Evolutionary conservation across 2,113 vertebrate species (phyloP), one percentile per base, ranked within the genome.

Genomic region (Gopherus flavomarginatus): DNA sequence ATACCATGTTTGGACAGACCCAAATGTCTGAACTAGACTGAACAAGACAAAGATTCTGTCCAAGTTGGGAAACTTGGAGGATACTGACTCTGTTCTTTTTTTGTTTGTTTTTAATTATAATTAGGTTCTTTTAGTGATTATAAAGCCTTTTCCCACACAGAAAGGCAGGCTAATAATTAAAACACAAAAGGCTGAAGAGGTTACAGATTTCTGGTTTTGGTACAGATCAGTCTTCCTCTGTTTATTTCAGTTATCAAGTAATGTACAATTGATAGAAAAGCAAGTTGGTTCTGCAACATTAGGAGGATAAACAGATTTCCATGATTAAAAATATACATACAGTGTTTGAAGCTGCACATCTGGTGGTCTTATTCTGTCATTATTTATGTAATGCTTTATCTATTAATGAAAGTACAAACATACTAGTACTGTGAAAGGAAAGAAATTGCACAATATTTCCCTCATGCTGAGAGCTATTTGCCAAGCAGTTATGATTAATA

Each of bases 221-320:
- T 93, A 27, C 59, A 3, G 52, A 77, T 96, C 62, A 72, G 27
- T 50, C 57, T 93, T 95, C 49, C n/a, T 87, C 26, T 78, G 44
- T 94, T 97, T 92, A 72, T 93, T 94, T 89, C 95, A 89, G 47
- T 87, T 72, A 22, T 24, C 80, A 85, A 62, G 1, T 53, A 31
- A 12, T 84, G 31, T 93, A 26, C 47, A 22, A 8, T 29, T 78
- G 42, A 47, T 47, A 78, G 72, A 81, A 81, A 81, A 81, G 50
- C 91, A 80, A 31, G 65, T 19, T 85, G 38, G 12, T 29, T 86
- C 94, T 96, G 87, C 59, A 69, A 85, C 92, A 87, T 75, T 29
- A 62, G 77, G 42, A 82, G 80, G 17, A 27, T 75, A 85, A 91
- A 72, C 53, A 83, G 9, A 53, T 92, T 94, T 81, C 84, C 88